Evolutionary conservation across 2,113 vertebrate species (phyloP), one percentile per base, ranked within the genome.

Genomic region (Bubo bubo): DNA sequence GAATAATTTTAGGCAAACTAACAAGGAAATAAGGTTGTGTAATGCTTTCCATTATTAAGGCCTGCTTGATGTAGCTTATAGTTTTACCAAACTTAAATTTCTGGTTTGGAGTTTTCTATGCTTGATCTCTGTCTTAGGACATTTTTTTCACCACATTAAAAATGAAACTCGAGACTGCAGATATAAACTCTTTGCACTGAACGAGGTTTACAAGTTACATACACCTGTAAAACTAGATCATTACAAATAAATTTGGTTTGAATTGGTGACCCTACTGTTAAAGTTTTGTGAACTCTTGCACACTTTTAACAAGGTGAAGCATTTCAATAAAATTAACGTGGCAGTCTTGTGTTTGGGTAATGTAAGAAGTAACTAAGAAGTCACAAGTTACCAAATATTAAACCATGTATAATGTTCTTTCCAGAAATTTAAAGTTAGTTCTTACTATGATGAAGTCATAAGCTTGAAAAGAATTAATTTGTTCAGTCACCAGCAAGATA

Each of bases 11-110:
- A 89, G 70, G 80, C n/a, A 70, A 95, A 60, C 52, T 82, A 88
- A 35, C 24, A 82, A 82, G 70, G 66, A 95, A 95, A 58, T 82
- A 82, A 89, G 22, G 32, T 58, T 94, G n/a, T 43, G 22, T 95
- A 92, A 95, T 64, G 62, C 30, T 97, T 95, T 92, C 74, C 52
- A 14, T 90, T 84, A 84, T 80, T 92, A 67, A 91, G 92, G 32
- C 28, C 43, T 91, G 26, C 52, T 97, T 96, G 37, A 60, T 84
- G n/a, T 45, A 84, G 26, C 35, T 94, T 91, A 72, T 41, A 87
- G 73, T 89, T 94, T 91, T 85, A 84, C 52, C 73, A 91, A 73
- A 79, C 28, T 60, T 81, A 52, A 67, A 68, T 95, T 88, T 95
- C 76, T 92, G 53, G 9, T 82, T 79, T 92, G 45, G 27, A 30